Percentiles rank a stretch among this genome's conserved stretches.
These are phyloP conservation scores for Sarcoramphus papa DNA, from an alignment of 2,797 vertebrate species.

Conservation along the genomic window DNA sequence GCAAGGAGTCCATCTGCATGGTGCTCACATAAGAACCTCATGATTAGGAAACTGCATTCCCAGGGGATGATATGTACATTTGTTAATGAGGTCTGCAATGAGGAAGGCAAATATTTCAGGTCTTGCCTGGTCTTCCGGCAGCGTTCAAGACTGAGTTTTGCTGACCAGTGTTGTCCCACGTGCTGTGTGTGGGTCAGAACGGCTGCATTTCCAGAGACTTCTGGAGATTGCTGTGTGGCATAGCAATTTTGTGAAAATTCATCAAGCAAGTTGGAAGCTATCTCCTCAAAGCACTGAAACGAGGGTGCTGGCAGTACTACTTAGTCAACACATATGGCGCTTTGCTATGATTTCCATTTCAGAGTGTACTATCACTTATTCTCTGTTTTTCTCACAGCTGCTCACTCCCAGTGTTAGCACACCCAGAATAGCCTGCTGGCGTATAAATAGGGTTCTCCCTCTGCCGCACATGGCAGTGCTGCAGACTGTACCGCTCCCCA, in stretches of 20 bases:
- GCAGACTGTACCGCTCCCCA: neutral
- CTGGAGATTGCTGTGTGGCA: neutral
- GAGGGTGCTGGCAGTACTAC: neutral
- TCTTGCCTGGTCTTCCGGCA: neutral
- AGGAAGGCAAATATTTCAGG: neutral
- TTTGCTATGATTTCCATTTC: conserved; percentile 36
- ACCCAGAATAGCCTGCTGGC: conserved; percentile 3
- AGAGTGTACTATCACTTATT: conserved; percentile 36
- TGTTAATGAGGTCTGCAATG: neutral
- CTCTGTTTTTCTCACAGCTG: conserved; percentile 59
- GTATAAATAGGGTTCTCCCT: neutral
- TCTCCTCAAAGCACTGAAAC: neutral
- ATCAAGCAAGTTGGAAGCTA: neutral
- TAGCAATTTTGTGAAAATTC: neutral
- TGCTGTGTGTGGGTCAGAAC: neutral
- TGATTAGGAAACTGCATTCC: neutral
- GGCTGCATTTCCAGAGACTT: neutral
- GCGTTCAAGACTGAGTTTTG: neutral
- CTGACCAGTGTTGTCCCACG: neutral
- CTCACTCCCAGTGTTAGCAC: conserved; percentile 23
- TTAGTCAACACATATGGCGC: conserved; percentile 33
- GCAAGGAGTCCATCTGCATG: neutral
- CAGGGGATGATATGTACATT: neutral
- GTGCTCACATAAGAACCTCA: neutral
- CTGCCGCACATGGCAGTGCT: neutral